phyloP scores from a whole-genome alignment of 2,797 vertebrate species.

The Coreius guichenoti region DNA sequence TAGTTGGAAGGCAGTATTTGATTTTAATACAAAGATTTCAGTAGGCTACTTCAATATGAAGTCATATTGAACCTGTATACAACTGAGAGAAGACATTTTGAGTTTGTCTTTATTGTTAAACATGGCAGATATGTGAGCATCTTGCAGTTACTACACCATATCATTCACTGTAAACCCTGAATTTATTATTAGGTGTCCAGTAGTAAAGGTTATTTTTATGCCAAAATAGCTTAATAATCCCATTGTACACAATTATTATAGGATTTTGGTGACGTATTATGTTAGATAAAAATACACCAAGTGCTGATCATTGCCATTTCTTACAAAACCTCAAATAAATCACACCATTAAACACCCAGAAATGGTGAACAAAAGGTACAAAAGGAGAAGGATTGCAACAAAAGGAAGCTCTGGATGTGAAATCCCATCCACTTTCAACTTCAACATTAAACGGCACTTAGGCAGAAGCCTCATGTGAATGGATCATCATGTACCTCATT shows the following conservation, averaged over 20 bases:
- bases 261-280: not conserved
- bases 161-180: not conserved
- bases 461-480: not conserved
- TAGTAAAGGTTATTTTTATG: not conserved
- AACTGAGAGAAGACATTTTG: not conserved
- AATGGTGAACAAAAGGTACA: not conserved
- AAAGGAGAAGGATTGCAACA: not conserved
- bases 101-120: not conserved
- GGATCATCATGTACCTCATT: not conserved
- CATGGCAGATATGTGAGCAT: not conserved
- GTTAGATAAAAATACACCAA: not conserved
- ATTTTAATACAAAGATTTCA: not conserved
- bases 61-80: not conserved
- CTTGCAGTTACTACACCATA: not conserved
- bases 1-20: not conserved
- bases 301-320: not conserved
- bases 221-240: not conserved
- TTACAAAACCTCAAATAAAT: not conserved
- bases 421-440: not conserved
- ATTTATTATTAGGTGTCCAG: not conserved
- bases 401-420: not conserved
- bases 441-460: not conserved
- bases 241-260: not conserved
- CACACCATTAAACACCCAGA: not conserved
- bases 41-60: not conserved